Evolutionary conservation across 2,113 vertebrate species (phyloP).

Genomic region (Lanius ludovicianus): DNA sequence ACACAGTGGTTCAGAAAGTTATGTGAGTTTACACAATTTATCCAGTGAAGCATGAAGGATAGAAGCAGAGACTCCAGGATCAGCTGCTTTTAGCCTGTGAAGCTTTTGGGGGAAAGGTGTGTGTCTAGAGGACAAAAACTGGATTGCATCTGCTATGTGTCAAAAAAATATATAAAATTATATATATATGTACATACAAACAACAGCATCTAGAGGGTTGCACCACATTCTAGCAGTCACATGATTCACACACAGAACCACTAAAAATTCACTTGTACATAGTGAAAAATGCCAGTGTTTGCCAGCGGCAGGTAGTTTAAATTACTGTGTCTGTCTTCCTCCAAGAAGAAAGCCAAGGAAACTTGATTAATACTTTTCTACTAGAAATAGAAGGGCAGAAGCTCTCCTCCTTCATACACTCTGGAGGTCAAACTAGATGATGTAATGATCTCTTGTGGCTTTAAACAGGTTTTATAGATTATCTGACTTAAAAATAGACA

Average conservation of each 20-base stretch:
- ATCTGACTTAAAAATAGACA: constrained; percentile 14
- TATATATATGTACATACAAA: background rate
- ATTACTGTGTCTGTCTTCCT: background rate
- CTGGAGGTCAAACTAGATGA: background rate
- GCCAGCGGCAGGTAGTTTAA: background rate
- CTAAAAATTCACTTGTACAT: background rate
- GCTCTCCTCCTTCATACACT: background rate
- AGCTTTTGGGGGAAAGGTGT: background rate
- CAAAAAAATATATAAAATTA: no score
- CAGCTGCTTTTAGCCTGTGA: background rate
- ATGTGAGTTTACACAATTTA: background rate
- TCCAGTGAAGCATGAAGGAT: background rate
- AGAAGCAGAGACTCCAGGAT: background rate
- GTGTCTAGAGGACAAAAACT: background rate
- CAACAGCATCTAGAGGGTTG: background rate
- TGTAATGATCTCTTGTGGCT: background rate
- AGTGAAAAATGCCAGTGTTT: background rate
- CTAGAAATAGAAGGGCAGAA: background rate
- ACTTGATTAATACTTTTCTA: background rate
- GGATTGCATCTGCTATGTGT: background rate
- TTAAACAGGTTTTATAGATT: constrained; percentile 29
- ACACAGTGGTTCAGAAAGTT: background rate
- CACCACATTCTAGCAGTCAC: background rate
- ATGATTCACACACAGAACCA: background rate
- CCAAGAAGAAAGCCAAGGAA: background rate